A percentile compares a stretch with the other conserved stretches of the same genome.
These are phyloP conservation scores for Osedax fenrisi DNA, from an alignment of 2,888 invertebrate species.

Conservation along the genomic window DNA sequence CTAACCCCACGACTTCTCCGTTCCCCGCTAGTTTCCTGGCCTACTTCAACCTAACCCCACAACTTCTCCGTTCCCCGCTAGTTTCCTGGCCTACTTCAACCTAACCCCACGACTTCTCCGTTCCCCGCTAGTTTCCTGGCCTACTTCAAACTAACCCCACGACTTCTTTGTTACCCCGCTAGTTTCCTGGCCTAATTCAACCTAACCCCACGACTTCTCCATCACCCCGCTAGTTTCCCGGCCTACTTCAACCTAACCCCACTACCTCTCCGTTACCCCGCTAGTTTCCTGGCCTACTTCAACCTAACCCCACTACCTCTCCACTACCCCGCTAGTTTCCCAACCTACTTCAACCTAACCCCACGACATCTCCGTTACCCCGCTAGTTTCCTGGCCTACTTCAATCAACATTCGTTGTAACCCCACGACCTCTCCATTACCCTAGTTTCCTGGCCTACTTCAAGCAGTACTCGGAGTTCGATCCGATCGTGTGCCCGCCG, in stretches of 20 bases:
- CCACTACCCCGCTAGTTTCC: not conserved
- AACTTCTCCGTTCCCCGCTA: conserved; percentile 96
- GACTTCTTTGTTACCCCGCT: too few relatives aligned
- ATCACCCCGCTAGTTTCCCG: too few relatives aligned
- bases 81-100: conserved; percentile 70
- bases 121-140: too few relatives aligned
- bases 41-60: conserved; percentile 89
- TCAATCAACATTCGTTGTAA: too few relatives aligned
- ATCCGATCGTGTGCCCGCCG: conserved; percentile 79
- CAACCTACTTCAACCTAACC: not conserved
- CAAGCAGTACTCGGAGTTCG: conserved; percentile 90
- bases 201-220: too few relatives aligned
- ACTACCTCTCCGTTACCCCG: not conserved
- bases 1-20: conserved; percentile 91
- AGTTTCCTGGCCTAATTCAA: too few relatives aligned
- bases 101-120: too few relatives aligned
- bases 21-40: conserved; percentile 79
- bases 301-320: not conserved
- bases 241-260: not conserved
- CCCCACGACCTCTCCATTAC: too few relatives aligned
- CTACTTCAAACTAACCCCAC: too few relatives aligned
- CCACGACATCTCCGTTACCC: not conserved
- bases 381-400: too few relatives aligned
- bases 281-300: not conserved
- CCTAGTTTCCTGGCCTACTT: too few relatives aligned